Evolutionary conservation across 1,140 invertebrate species (phyloP), one percentile per base, ranked within the genome.

Genomic region (Fopius arisanus): DNA sequence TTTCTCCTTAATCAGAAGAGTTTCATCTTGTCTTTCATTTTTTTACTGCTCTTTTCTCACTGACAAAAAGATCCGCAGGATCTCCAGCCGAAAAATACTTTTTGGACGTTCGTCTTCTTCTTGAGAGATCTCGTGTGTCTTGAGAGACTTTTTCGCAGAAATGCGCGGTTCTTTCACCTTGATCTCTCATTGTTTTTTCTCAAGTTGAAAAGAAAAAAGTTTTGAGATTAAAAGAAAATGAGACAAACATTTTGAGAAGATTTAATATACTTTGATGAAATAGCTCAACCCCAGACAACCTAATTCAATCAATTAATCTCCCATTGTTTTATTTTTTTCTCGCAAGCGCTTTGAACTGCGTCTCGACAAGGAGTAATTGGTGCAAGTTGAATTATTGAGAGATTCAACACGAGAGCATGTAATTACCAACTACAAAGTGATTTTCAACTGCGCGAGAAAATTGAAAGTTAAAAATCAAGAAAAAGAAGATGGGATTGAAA

Each of bases 391-490:
- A 59, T 86, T 85, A 86, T 86, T 83, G 83, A 84, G 83, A 85
- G 80, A 85, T 84, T 77, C 77, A 78, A 33, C 70, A 70, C 62
- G 74, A 77, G 74, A 81, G 79, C 78, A 75, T 82, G 78, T 82
- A 84, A 86, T 85, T 86, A 85, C 80, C 80, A 84, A 80, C 78
- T 80, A 81, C 79, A 83, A 86, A 86, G 84, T 86, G 84, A 86
- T 84, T 86, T 79, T 80, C 74, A 75, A 71, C 65, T 51, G 63
- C 62, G n/a, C 62, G n/a, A 40, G 29, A 33, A 72, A 51, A 66
- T 63, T 23, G 40, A 72, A 72, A 21, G 21, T 37, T 16, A 48
- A 33, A 23, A 75, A 33, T 23, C 23, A 65, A 65, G 29, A 48
- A 40, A 26, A 9, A n/a, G 28, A 31, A 67, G 51, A 41, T 4